These are phyloP conservation scores for Ricordea florida DNA, from an alignment of 92 coral and sea anemone genomes.

Conservation along the genomic window DNA sequence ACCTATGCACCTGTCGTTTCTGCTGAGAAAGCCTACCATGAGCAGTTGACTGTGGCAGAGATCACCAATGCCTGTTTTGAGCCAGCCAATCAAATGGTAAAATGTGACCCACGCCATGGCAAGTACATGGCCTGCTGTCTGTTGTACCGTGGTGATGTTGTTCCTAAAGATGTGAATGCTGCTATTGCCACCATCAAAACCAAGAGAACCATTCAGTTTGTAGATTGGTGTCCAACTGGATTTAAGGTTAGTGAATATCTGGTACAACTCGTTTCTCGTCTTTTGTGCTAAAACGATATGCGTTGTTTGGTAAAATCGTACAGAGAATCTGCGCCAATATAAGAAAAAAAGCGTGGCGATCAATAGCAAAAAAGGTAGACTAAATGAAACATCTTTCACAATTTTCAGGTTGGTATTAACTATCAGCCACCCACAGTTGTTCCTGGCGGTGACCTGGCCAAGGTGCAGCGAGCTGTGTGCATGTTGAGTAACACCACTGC, in stretches of 20 bases:
- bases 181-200: no score
- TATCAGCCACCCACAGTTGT: constrained; percentile 78
- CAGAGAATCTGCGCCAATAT: no score
- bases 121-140: constrained; percentile 87
- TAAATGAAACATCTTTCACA: background rate
- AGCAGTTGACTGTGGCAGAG: constrained; percentile 73
- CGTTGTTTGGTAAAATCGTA: no score
- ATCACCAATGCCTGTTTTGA: constrained; percentile 80
- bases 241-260: no score
- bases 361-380: no score
- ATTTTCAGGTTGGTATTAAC: constrained; percentile 42
- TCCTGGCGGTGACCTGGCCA: constrained; percentile 90
- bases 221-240: no score
- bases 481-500: constrained; percentile 98
- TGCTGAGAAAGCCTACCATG: constrained; percentile 83
- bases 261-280: no score
- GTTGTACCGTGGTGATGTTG: constrained; percentile 87
- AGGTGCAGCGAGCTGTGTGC: constrained; percentile 94
- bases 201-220: no score
- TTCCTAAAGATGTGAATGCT: no score
- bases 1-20: constrained; percentile 82
- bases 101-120: constrained; percentile 89
- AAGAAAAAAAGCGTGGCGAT: no score
- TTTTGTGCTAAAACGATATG: no score
- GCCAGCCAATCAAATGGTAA: constrained; percentile 88